phyloP scores from a whole-genome alignment of 2,797 vertebrate species.

The Echiichthys vipera region DNA sequence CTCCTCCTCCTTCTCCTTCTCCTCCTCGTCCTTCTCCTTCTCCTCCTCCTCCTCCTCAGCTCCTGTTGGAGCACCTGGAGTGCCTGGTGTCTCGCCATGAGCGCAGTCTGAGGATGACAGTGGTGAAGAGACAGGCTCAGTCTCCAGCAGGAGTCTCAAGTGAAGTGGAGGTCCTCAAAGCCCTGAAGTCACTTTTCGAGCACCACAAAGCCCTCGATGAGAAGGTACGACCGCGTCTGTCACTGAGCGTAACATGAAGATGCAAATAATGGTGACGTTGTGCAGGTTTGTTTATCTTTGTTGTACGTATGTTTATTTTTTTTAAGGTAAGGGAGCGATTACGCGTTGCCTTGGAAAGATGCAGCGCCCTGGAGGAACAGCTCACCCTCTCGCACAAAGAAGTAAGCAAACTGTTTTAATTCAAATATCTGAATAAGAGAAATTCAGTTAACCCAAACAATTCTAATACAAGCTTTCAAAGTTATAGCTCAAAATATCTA shows the following conservation, averaged over 20 bases:
- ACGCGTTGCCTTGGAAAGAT: constrained; percentile 95
- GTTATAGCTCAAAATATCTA: neutral
- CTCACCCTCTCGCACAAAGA: constrained; percentile 94
- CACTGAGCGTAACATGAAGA: neutral
- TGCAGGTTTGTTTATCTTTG: neutral
- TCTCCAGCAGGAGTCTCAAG: constrained; percentile 97
- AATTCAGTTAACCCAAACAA: neutral
- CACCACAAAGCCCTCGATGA: constrained; percentile 99
- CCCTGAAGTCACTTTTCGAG: constrained; percentile 96
- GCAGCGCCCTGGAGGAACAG: constrained; percentile 95
- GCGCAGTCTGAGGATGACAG: constrained; percentile 96
- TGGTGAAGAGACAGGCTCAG: constrained; percentile 97
- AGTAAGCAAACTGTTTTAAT: no score
- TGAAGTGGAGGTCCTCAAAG: constrained; percentile 98
- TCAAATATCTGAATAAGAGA: no score
- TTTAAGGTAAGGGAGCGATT: constrained; percentile 93
- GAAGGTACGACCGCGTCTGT: constrained; percentile 85
- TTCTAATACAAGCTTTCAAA: rapidly evolving
- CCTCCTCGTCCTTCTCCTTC: no score
- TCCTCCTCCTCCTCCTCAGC: no score
- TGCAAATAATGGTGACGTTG: no score
- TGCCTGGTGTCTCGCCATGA: constrained; percentile 97
- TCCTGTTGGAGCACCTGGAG: constrained; percentile 95
- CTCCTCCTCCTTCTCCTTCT: no score
- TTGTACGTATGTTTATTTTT: neutral